phyloP scores from a whole-genome alignment of 2,113 vertebrate genomes.

The Xiphophorus couchianus region DNA sequence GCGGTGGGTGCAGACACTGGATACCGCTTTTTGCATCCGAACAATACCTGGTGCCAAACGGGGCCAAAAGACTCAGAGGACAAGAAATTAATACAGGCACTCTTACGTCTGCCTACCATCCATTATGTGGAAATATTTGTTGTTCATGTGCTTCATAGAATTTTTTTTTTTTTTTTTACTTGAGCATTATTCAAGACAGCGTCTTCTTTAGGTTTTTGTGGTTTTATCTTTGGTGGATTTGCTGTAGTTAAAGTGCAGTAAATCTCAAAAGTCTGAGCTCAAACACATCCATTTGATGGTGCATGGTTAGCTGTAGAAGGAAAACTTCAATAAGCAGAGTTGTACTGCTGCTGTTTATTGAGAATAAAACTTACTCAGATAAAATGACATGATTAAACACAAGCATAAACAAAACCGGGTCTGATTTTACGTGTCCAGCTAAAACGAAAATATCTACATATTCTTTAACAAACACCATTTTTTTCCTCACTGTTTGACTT shows the following conservation, averaged over 20 bases:
- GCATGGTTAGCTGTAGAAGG: too few relatives aligned
- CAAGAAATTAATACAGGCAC: slow-evolving; percentile 65
- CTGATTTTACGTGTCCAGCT: too few relatives aligned
- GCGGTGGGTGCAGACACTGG: slow-evolving; percentile 20
- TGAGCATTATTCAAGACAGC: background rate
- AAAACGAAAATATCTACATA: too few relatives aligned
- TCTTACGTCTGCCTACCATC: slow-evolving; percentile 55
- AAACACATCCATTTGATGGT: too few relatives aligned
- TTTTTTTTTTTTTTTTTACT: slow-evolving; percentile 2
- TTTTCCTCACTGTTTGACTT: too few relatives aligned
- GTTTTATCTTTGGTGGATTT: background rate
- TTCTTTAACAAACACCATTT: too few relatives aligned
- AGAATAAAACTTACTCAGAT: too few relatives aligned
- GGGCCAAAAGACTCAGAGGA: slow-evolving; percentile 37
- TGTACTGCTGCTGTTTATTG: too few relatives aligned
- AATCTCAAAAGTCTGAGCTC: too few relatives aligned
- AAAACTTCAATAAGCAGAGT: too few relatives aligned
- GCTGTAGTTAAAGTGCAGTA: background rate
- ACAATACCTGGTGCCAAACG: slow-evolving; percentile 58
- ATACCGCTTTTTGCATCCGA: slow-evolving; percentile 57
- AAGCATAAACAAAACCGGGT: too few relatives aligned
- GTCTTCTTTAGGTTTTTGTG: background rate
- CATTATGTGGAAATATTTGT: slow-evolving; percentile 41
- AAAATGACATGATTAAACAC: too few relatives aligned
- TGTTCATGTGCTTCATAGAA: slow-evolving; percentile 25